phyloP scores from a whole-genome alignment of 1,140 invertebrate species.

The Zaprionus davidi region DNA sequence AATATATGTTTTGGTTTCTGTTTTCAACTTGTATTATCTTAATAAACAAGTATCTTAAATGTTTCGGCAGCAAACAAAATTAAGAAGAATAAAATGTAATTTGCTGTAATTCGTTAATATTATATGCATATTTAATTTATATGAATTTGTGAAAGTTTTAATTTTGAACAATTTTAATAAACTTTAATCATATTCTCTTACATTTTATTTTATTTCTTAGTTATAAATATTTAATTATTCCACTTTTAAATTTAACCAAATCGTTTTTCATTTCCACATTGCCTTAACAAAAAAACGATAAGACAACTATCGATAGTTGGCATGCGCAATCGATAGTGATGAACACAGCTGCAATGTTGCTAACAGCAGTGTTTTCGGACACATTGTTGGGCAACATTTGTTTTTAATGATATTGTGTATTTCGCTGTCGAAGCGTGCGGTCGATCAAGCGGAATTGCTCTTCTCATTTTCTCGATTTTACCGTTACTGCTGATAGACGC shows the following conservation, averaged over 20 bases:
- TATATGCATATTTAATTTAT: not conserved
- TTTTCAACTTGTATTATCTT: slow-evolving; percentile 13
- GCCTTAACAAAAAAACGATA: not conserved
- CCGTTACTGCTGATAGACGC: slow-evolving; percentile 38
- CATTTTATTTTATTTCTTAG: not conserved
- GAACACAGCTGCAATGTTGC: slow-evolving; percentile 18
- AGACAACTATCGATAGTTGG: not conserved
- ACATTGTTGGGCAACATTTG: slow-evolving; percentile 40
- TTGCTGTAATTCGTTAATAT: not conserved
- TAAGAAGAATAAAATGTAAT: not conserved
- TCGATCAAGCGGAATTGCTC: slow-evolving; percentile 29
- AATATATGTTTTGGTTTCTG: not conserved
- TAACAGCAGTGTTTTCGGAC: not conserved
- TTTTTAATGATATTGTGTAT: slow-evolving; percentile 28
- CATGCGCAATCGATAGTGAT: not conserved
- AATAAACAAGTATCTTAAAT: not conserved
- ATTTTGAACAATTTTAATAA: not conserved
- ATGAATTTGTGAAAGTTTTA: not conserved
- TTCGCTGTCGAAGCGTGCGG: slow-evolving; percentile 45
- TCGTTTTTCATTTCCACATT: not conserved
- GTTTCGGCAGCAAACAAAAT: not conserved
- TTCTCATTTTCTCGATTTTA: slow-evolving; percentile 33
- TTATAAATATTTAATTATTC: not conserved
- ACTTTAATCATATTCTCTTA: not conserved
- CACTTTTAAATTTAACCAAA: not conserved